Evolutionary conservation across 2,113 vertebrate species (phyloP).

Genomic region (Mirza zaza): DNA sequence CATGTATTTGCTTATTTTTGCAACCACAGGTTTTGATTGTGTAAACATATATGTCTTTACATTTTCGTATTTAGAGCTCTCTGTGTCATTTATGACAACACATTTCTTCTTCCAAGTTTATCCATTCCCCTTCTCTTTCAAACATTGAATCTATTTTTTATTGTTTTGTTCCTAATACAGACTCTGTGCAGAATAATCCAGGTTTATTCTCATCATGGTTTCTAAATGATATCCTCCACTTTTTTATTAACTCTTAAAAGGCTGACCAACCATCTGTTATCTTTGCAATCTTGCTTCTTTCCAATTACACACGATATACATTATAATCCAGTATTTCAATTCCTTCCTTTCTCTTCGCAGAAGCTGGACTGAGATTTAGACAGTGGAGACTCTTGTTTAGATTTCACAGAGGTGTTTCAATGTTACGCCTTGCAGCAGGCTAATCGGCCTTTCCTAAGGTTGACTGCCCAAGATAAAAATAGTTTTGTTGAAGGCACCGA

Average conservation of each 20-base stretch:
- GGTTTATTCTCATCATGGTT: neutral
- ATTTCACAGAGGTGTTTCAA: slow-evolving; percentile 54
- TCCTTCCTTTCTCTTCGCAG: neutral
- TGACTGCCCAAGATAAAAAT: slow-evolving; percentile 55
- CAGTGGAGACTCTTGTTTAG: slow-evolving; percentile 20
- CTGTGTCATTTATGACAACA: neutral
- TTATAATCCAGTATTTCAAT: slow-evolving; percentile 36
- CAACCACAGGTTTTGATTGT: neutral
- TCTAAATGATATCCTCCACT: neutral
- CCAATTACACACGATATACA: neutral
- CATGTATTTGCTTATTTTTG: neutral
- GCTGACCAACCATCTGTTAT: neutral
- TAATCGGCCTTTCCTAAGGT: slow-evolving; percentile 56
- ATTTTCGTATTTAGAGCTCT: neutral
- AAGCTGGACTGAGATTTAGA: slow-evolving; percentile 23
- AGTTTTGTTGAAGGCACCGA: slow-evolving; percentile 45
- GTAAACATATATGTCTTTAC: neutral
- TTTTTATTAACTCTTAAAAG: neutral
- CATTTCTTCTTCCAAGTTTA: neutral
- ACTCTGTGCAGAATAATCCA: neutral
- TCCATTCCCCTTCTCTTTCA: neutral
- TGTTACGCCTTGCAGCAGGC: slow-evolving; percentile 46
- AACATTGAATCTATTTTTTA: neutral
- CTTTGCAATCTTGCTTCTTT: slow-evolving; percentile 27
- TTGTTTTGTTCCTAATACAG: neutral